Percentiles rank a stretch among this genome's conserved stretches.
Evolutionary conservation across 2,797 vertebrate genomes (phyloP).

Genomic region (Alca torda): DNA sequence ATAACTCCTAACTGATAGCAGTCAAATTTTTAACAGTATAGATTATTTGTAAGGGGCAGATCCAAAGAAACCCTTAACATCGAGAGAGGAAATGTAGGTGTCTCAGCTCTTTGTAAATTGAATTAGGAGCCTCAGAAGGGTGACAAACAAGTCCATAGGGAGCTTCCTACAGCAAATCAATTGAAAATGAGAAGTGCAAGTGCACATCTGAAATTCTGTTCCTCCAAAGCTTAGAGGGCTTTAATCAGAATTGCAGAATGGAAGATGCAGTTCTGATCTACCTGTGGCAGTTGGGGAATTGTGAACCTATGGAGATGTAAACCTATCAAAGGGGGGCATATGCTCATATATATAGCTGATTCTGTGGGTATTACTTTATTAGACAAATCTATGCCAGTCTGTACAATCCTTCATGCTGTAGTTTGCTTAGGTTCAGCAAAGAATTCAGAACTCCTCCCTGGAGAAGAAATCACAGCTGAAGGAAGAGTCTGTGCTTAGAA

Average conservation of each 20-base stretch:
- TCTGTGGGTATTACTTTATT: background rate
- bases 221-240: background rate
- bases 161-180: background rate
- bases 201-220: background rate
- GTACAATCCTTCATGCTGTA: background rate
- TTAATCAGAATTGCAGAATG: background rate
- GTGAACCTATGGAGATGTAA: background rate
- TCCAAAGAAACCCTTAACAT: background rate
- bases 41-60: background rate
- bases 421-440: background rate
- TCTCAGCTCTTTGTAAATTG: background rate
- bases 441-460: background rate
- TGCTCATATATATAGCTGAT: background rate
- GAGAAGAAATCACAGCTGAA: background rate
- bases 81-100: background rate
- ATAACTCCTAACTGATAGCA: background rate
- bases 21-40: background rate
- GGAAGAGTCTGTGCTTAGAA: background rate
- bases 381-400: background rate
- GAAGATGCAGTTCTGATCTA: background rate
- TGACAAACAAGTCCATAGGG: background rate
- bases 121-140: background rate
- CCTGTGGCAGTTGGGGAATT: background rate
- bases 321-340: background rate
- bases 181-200: background rate